phyloP scores from a whole-genome alignment of 2,888 invertebrate species.

The Agonum fuliginosum region DNA sequence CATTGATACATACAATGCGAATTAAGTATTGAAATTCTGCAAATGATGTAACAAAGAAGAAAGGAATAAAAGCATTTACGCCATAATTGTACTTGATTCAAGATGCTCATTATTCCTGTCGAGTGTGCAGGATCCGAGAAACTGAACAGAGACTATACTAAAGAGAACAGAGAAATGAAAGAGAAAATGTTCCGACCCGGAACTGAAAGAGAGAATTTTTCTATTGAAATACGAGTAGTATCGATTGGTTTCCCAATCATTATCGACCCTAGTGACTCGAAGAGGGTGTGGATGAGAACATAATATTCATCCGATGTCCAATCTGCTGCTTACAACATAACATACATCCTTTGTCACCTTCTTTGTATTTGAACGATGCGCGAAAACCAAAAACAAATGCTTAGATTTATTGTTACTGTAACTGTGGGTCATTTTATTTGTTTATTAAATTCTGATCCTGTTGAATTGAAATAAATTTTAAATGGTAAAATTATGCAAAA shows the following conservation, averaged over 20 bases:
- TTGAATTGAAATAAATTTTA: not conserved
- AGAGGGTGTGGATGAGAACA: slow-evolving; percentile 2
- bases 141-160: slow-evolving; percentile 8
- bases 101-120: slow-evolving; percentile 24
- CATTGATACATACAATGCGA: not conserved
- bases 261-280: slow-evolving; percentile 32
- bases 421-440: not conserved
- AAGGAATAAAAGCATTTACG: slow-evolving; percentile 23
- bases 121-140: not conserved
- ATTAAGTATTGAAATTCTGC: not conserved
- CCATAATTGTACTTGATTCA: slow-evolving; percentile 17
- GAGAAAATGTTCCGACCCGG: slow-evolving; percentile 21
- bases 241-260: slow-evolving; percentile 56
- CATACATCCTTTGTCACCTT: slow-evolving; percentile 44
- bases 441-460: not conserved
- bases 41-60: slow-evolving; percentile 19
- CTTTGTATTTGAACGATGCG: slow-evolving; percentile 24
- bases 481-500: too few relatives aligned
- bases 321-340: slow-evolving; percentile 51
- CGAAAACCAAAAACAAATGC: not conserved
- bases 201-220: slow-evolving; percentile 44
- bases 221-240: slow-evolving; percentile 52
- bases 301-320: slow-evolving; percentile 47
- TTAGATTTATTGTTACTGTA: not conserved
- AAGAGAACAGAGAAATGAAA: slow-evolving; percentile 40